These are phyloP conservation scores for Amaurobius ferox DNA, from an alignment of 2,888 invertebrate species.

Conservation along the genomic window DNA sequence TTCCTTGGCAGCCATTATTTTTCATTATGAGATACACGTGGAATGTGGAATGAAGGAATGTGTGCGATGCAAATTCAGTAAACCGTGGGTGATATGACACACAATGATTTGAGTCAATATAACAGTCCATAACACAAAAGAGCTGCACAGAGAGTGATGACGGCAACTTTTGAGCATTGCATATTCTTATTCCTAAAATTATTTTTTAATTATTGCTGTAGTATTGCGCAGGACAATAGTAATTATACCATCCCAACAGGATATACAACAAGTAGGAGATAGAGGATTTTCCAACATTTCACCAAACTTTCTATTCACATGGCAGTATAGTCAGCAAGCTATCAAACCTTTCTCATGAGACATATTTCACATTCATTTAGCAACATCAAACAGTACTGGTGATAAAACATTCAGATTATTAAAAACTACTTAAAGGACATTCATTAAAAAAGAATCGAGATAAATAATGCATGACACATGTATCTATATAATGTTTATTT, in stretches of 20 bases:
- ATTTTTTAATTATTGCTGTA: constrained; percentile 54
- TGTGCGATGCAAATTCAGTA: constrained; percentile 70
- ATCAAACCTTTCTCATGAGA: too few relatives aligned
- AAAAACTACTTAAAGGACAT: too few relatives aligned
- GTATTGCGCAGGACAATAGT: constrained; percentile 6
- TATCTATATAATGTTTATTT: too few relatives aligned
- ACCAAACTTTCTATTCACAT: too few relatives aligned
- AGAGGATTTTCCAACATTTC: too few relatives aligned
- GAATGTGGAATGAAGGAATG: constrained; percentile 70
- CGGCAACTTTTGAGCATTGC: constrained; percentile 24
- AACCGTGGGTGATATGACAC: constrained; percentile 63
- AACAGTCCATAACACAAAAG: constrained; percentile 19
- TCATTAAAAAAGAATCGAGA: too few relatives aligned
- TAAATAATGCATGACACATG: too few relatives aligned
- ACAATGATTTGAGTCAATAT: constrained; percentile 47
- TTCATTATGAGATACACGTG: constrained; percentile 42
- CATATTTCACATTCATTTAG: too few relatives aligned
- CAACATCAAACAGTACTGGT: too few relatives aligned
- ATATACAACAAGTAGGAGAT: neutral
- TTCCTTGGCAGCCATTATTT: constrained; percentile 70
- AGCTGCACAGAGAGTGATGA: constrained; percentile 60
- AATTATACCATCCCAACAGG: constrained; percentile 63
- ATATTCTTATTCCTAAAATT: neutral
- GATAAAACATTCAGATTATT: too few relatives aligned
- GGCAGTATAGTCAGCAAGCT: too few relatives aligned